A percentile compares a stretch with the other conserved stretches of the same genome.
Conservation (phyloP, 37 sponge, comb jelly and placozoan genomes). For the Aplysina aerophoba region DNA sequence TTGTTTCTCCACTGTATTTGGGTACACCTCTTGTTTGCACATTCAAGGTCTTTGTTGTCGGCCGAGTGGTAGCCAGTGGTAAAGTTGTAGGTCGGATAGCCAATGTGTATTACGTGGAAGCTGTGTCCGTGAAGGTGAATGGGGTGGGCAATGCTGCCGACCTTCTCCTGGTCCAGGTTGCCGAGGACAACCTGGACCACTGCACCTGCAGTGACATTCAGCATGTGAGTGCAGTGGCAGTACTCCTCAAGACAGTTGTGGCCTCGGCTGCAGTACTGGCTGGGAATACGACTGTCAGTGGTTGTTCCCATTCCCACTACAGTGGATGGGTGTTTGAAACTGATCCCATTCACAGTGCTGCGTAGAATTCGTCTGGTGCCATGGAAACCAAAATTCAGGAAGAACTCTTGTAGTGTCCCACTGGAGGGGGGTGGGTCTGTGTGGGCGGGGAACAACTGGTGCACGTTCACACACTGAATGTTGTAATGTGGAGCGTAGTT, state of each 20-base stretch:
- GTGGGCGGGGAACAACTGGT: constrained; percentile 36
- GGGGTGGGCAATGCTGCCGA: constrained; percentile 59
- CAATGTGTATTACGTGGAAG: constrained; percentile 64
- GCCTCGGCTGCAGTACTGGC: background rate
- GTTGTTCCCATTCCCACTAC: background rate
- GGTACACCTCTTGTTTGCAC: background rate
- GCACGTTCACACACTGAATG: constrained; percentile 51
- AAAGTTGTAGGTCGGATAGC: constrained; percentile 56
- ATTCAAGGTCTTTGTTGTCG: constrained; percentile 2
- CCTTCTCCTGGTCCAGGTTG: background rate
- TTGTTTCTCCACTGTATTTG: background rate
- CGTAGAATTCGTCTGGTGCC: background rate
- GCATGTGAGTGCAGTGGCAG: constrained; percentile 46
- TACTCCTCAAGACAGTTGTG: background rate
- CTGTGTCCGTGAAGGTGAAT: constrained; percentile 82
- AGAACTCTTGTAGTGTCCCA: constrained; percentile 13
- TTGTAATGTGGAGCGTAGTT: constrained; percentile 44
- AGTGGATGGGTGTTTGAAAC: constrained; percentile 17
- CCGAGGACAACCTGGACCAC: constrained; percentile 36
- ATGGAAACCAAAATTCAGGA: constrained; percentile 56
- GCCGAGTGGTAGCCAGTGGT: constrained; percentile 18
- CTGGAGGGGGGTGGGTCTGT: constrained; percentile 37
- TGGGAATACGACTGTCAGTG: background rate
- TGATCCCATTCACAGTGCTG: constrained; percentile 34
- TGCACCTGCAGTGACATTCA: constrained; percentile 8